Conservation (phyloP, 1,140 invertebrate species). For the Copidosoma floridanum region DNA sequence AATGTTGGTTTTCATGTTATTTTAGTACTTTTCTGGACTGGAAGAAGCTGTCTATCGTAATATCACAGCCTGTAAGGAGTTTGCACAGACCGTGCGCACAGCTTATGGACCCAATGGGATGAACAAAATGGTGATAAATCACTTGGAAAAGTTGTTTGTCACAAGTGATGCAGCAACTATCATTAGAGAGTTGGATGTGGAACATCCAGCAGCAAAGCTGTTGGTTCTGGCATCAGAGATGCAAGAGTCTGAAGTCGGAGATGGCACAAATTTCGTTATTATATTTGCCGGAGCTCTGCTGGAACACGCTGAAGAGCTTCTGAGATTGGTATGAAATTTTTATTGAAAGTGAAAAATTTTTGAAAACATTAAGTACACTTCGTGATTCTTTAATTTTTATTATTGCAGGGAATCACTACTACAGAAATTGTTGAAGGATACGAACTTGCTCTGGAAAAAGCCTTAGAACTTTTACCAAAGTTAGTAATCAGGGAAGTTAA, state of each 20-base stretch:
- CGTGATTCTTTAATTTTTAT: constrained; percentile 8
- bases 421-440: constrained; percentile 95
- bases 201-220: constrained; percentile 98
- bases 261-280: constrained; percentile 98
- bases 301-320: constrained; percentile 87
- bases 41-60: constrained; percentile 97
- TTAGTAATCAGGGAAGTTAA: constrained; percentile 81
- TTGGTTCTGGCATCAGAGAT: constrained; percentile 95
- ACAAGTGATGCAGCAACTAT: constrained; percentile 99
- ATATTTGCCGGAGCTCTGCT: constrained; percentile 90
- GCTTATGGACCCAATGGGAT: constrained; percentile 98
- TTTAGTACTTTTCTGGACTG: constrained; percentile 90
- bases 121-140: constrained; percentile 99
- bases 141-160: constrained; percentile 97
- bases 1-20: constrained; percentile 47
- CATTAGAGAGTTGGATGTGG: constrained; percentile 92
- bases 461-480: constrained; percentile 80
- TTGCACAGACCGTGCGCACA: constrained; percentile 87
- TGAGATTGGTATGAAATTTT: constrained; percentile 68
- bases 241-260: constrained; percentile 98
- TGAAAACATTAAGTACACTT: too few species aligned
- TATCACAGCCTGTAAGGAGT: constrained; percentile 94
- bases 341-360: background rate
- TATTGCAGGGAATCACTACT: constrained; percentile 82
- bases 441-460: constrained; percentile 86